Conservation (phyloP, 1,140 invertebrate species). For the Ylistrum balloti region DNA sequence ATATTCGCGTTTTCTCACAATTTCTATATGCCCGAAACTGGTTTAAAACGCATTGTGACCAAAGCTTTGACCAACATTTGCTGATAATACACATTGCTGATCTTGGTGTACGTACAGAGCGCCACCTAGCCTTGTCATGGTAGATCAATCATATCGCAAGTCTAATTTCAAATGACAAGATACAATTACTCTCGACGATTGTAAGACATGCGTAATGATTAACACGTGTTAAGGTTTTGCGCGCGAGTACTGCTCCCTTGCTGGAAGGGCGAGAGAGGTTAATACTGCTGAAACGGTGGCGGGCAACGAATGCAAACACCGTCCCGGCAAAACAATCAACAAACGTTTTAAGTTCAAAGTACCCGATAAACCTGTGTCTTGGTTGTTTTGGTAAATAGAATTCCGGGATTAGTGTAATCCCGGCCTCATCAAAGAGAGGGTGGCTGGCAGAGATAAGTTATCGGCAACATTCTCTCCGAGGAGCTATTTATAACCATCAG, state of each 20-base stretch:
- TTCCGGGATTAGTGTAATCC: conserved; percentile 37
- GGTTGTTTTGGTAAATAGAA: conserved; percentile 39
- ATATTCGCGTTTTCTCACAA: too few relatives aligned
- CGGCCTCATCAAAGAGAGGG: background rate
- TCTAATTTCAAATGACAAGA: conserved; percentile 9
- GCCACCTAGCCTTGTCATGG: background rate
- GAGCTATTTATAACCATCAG: background rate
- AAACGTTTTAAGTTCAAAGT: conserved; percentile 40
- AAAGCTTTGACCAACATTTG: too few relatives aligned
- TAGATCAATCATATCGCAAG: background rate
- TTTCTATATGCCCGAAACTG: too few relatives aligned
- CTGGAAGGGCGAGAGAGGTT: background rate
- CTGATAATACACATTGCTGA: too few relatives aligned
- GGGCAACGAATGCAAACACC: background rate
- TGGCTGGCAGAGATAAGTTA: conserved; percentile 15
- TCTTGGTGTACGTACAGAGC: too few relatives aligned
- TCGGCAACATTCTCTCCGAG: background rate
- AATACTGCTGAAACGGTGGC: background rate
- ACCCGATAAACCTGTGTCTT: conserved; percentile 24
- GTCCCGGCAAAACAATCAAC: conserved; percentile 37
- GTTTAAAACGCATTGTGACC: too few relatives aligned
- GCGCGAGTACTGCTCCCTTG: background rate
- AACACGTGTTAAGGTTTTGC: background rate
- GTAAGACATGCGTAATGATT: background rate
- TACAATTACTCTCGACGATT: conserved; percentile 18